These are phyloP conservation scores for Byasa hedistus DNA, from an alignment of 2,888 invertebrate genomes.

Conservation along the genomic window DNA sequence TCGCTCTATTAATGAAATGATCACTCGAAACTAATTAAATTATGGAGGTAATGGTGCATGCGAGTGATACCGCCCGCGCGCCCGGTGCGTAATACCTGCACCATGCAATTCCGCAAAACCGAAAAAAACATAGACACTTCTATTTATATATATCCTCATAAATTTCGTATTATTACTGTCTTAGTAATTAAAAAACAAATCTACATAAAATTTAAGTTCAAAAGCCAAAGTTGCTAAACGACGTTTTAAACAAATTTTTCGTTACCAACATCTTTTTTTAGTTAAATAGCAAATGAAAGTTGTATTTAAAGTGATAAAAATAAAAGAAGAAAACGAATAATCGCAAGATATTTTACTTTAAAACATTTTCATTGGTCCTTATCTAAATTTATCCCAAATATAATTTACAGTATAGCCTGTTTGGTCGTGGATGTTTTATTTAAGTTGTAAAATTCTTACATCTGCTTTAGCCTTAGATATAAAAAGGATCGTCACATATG, in stretches of 20 bases:
- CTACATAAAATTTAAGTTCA: neutral
- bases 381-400: too few species aligned
- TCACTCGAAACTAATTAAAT: constrained; percentile 80
- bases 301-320: neutral
- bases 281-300: neutral
- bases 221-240: neutral
- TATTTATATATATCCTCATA: too few species aligned
- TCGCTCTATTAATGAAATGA: constrained; percentile 78
- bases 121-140: constrained; percentile 5
- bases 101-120: constrained; percentile 5
- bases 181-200: neutral
- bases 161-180: constrained; percentile 4
- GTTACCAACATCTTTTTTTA: neutral
- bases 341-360: neutral
- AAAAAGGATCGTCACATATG: neutral
- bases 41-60: constrained; percentile 77
- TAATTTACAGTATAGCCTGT: too few species aligned
- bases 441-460: too few species aligned
- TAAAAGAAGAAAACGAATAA: too few species aligned
- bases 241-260: neutral
- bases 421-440: too few species aligned
- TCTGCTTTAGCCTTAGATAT: too few species aligned
- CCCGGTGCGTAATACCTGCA: constrained; percentile 37
- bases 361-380: too few species aligned
- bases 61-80: constrained; percentile 59